Conservation (phyloP, 37 sponge, comb jelly and placozoan species). For the Halichondria panicea region DNA sequence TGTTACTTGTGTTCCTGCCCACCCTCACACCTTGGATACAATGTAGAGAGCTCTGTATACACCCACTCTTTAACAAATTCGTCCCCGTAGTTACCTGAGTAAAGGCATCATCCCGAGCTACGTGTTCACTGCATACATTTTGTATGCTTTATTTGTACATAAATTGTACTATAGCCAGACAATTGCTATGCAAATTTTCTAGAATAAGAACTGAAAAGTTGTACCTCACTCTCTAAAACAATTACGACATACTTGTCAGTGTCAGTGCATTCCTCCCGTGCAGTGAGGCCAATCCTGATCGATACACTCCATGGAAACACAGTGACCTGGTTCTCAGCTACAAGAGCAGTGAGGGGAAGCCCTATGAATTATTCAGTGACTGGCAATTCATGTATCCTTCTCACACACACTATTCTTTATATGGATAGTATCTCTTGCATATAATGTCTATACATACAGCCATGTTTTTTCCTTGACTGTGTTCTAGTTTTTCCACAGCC, state of each 20-base stretch:
- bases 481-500: conserved; percentile 34
- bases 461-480: background rate
- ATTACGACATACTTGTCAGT: no score
- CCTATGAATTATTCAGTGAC: conserved; percentile 49
- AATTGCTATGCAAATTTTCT: no score
- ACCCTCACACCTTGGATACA: no score
- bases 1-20: background rate
- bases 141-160: no score
- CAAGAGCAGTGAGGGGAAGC: background rate
- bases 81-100: background rate
- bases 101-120: background rate
- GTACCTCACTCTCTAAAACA: no score
- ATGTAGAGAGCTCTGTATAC: no score
- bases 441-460: background rate
- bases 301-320: conserved; percentile 11
- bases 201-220: no score
- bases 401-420: background rate
- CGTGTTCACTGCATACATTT: background rate
- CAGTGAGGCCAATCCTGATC: conserved; percentile 16
- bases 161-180: no score
- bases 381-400: conserved; percentile 67
- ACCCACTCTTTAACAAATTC: background rate
- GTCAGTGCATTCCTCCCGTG: background rate
- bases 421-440: background rate
- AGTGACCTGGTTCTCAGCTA: conserved; percentile 28